Evolutionary conservation across 2,888 invertebrate genomes (phyloP).

Genomic region (Hylaea fasciaria): DNA sequence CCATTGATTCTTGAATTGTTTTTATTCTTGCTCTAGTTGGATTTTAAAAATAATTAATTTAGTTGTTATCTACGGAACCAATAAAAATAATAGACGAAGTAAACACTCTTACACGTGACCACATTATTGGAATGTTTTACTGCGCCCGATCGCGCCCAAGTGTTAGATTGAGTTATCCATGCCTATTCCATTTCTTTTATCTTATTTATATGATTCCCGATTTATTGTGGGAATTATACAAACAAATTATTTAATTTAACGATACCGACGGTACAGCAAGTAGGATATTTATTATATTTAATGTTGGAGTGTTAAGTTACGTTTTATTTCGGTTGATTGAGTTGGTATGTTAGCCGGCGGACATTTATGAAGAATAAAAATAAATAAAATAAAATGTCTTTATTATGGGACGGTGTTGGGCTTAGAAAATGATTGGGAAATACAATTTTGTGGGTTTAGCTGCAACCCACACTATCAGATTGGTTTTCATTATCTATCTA

Average conservation of each 20-base stretch:
- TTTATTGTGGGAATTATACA: slow-evolving; percentile 41
- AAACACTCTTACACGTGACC: slow-evolving; percentile 13
- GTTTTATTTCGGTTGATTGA: slow-evolving; percentile 33
- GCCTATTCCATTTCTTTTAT: slow-evolving; percentile 9
- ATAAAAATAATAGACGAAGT: neutral
- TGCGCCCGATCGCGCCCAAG: slow-evolving; percentile 26
- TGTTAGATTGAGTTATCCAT: slow-evolving; percentile 45
- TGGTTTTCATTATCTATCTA: no score
- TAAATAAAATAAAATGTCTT: slow-evolving; percentile 24
- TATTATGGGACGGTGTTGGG: slow-evolving; percentile 12
- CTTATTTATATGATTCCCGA: slow-evolving; percentile 20
- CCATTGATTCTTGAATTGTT: neutral
- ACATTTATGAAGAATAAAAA: slow-evolving; percentile 19
- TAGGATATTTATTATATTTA: slow-evolving; percentile 41
- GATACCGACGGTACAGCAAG: slow-evolving; percentile 39
- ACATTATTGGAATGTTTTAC: slow-evolving; percentile 38
- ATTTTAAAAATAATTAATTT: no score
- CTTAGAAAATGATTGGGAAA: neutral
- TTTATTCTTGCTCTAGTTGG: no score
- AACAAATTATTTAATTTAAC: slow-evolving; percentile 48
- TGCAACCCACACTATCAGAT: neutral
- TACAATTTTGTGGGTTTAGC: neutral
- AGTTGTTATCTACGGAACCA: slow-evolving; percentile 31
- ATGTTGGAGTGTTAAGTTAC: slow-evolving; percentile 38
- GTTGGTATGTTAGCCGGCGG: slow-evolving; percentile 22